These are phyloP conservation scores for Agonopterix alstromeriana DNA, from an alignment of 2,888 invertebrate species.

Conservation along the genomic window DNA sequence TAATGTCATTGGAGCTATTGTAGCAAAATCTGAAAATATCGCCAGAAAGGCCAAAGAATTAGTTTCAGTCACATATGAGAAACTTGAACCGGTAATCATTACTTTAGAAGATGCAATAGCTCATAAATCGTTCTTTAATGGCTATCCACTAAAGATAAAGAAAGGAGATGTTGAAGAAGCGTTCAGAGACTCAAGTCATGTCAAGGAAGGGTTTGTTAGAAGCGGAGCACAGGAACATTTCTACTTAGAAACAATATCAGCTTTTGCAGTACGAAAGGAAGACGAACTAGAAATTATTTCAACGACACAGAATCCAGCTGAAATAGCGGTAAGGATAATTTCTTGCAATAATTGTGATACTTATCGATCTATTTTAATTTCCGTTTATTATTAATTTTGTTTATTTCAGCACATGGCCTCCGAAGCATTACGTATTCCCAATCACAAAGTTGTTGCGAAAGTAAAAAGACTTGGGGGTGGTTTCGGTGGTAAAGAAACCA, in stretches of 20 bases:
- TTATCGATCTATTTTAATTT: constrained; percentile 35
- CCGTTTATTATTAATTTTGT: constrained; percentile 10
- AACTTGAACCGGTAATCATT: constrained; percentile 85
- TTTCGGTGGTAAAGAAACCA: constrained; percentile 92
- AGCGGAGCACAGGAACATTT: constrained; percentile 93
- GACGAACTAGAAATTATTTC: constrained; percentile 90
- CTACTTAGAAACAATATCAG: constrained; percentile 87
- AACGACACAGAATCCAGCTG: constrained; percentile 88
- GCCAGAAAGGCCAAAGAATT: constrained; percentile 88
- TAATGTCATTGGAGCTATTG: constrained; percentile 86
- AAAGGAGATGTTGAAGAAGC: constrained; percentile 82
- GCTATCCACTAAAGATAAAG: constrained; percentile 68
- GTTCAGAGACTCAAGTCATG: constrained; percentile 79
- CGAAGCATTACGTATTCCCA: constrained; percentile 78
- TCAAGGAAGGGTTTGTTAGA: constrained; percentile 81
- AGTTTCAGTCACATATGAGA: constrained; percentile 87
- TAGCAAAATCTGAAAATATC: constrained; percentile 84
- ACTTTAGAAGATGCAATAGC: constrained; percentile 92
- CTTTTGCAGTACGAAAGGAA: constrained; percentile 81
- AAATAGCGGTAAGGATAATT: constrained; percentile 75
- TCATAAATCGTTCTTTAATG: constrained; percentile 79
- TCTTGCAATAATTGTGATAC: neutral
- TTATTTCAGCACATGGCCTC: constrained; percentile 77
- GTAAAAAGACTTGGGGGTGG: constrained; percentile 91
- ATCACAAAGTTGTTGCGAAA: constrained; percentile 80